Evolutionary conservation across 2,113 vertebrate species (phyloP).

Genomic region (Nothoprocta perdicaria): DNA sequence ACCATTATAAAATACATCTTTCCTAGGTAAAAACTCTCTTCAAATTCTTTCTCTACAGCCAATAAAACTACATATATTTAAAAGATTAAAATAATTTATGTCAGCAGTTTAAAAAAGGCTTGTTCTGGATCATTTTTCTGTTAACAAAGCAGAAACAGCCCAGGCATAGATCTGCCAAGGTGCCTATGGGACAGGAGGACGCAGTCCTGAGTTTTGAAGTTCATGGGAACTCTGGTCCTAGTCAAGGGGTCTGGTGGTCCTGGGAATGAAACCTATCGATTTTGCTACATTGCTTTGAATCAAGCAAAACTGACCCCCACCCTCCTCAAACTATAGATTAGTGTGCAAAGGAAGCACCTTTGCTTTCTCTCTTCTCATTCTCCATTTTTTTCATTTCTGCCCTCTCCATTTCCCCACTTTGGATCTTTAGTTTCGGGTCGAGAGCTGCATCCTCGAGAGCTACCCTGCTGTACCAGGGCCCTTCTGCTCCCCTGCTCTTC

Average conservation of each 20-base stretch:
- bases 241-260: accelerated
- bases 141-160: background rate
- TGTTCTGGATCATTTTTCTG: background rate
- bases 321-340: background rate
- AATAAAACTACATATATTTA: background rate
- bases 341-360: background rate
- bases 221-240: background rate
- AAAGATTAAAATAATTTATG: conserved; percentile 5
- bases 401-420: background rate
- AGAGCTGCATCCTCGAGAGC: background rate
- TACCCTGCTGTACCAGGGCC: background rate
- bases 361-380: background rate
- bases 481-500: background rate
- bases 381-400: background rate
- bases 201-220: background rate
- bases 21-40: background rate
- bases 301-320: background rate
- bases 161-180: background rate
- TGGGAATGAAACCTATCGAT: background rate
- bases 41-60: background rate
- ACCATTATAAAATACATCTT: conserved; percentile 18
- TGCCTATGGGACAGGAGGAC: background rate
- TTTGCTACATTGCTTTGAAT: background rate
- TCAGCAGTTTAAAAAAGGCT: background rate
- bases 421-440: background rate